Base-by-base conservation (phyloP, 1,140 invertebrate species). In the Drosophila orosa region DNA sequence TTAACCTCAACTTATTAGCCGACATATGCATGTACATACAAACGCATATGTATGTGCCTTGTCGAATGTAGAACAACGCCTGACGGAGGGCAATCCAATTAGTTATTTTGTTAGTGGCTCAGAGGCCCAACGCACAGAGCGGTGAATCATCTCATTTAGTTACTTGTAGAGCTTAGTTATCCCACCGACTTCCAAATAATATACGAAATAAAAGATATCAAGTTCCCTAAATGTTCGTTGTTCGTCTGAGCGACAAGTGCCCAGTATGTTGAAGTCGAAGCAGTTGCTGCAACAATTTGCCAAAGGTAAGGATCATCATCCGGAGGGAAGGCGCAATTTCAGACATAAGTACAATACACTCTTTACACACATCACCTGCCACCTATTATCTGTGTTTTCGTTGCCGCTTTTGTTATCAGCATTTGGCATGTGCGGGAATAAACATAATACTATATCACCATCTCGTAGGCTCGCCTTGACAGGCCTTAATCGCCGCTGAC, bases 231-330 rank as follows among this genome's bases (percentile, higher is more conserved):
- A 86, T 82, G 75, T 47, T 37, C 25, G 40, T 77, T 59, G 29
- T 56, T 71, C 47, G 31, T 39, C 27, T 29, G 61, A 35, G 24
- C 13, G 25, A 22, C 29, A 39, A 29, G 50, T 59, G 56, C 15
- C 39, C 58, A 80, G 56, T 56, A 91, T 91, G 90, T 90, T 91
- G 33, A 91, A 91, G 58, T 80, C 89, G 56, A 90, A 78, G 62
- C 74, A 82, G 50, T 73, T 91, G 50, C 48, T 89, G 29, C 75
- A 86, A 56, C 74, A 83, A 55, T 80, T 86, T 73, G 73, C 77
- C 12, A 90, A 81, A 86, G 89, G 90, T 91, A 86, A 91, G 66
- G 19, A 39, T 54, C 15, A 12, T 2, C 5, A 48, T 27, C 10
- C 2, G n/a, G 1, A 0, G 33, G 63, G 12, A 22, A 45, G 72